phyloP scores from a whole-genome alignment of 2,888 invertebrate species.

The Pollenia griseotomentosa region DNA sequence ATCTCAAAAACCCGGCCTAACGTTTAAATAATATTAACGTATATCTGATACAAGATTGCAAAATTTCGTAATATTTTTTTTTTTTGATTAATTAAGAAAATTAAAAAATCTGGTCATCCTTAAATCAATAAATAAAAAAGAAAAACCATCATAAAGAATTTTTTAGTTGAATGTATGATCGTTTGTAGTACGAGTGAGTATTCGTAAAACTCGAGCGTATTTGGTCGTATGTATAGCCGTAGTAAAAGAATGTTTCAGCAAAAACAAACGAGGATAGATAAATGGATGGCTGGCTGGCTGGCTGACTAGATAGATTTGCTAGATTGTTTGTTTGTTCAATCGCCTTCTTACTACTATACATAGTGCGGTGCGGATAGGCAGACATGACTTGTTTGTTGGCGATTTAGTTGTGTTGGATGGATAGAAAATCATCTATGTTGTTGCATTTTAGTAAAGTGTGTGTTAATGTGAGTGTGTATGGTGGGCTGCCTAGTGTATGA shows the following conservation, averaged over 20 bases:
- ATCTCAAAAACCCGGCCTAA: too few relatives aligned
- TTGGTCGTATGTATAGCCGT: constrained; percentile 30
- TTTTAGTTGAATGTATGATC: constrained; percentile 35
- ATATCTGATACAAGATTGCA: not conserved
- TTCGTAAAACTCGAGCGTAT: constrained; percentile 54
- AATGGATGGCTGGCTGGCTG: constrained; percentile 33
- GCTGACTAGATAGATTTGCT: constrained; percentile 46
- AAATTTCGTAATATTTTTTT: not conserved
- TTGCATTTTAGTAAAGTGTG: constrained; percentile 27
- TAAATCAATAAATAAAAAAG: constrained; percentile 44
- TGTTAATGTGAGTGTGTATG: constrained; percentile 14
- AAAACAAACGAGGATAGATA: constrained; percentile 46
- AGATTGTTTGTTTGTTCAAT: constrained; percentile 49
- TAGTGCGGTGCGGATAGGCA: constrained; percentile 9
- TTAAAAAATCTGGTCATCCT: constrained; percentile 54
- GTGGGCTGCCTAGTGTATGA: constrained; percentile 36
- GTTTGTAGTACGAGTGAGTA: constrained; percentile 30
- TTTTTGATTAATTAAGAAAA: not conserved
- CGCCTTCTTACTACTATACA: not conserved
- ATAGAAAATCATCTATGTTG: constrained; percentile 51
- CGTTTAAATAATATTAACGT: not conserved
- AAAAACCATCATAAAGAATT: constrained; percentile 32
- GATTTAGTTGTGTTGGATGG: constrained; percentile 22
- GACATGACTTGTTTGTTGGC: constrained; percentile 45
- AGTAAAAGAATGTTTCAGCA: constrained; percentile 56